Evolutionary conservation across 2,888 invertebrate species (phyloP), one percentile per base, ranked within the genome.

Genomic region (Apodemia zela): DNA sequence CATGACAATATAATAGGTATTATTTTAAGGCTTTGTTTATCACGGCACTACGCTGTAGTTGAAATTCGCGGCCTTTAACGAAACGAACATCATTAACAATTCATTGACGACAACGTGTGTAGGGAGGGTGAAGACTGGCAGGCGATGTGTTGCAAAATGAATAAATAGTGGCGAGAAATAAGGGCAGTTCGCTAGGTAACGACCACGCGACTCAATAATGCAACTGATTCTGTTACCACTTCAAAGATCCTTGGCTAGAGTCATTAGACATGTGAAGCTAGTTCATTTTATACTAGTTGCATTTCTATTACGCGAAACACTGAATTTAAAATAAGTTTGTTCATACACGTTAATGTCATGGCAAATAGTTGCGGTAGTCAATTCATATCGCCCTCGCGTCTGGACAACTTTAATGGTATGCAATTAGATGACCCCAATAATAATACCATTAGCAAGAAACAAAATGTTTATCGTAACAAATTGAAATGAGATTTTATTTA

Each of bases 121-220:
- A 81, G 75, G 81, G 78, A 79, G 84, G 87, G 85, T 83, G 85
- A 83, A 84, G 86, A 82, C 86, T 80, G 86, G 79, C 87, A 81
- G 83, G 82, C 83, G 78, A 85, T 87, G 87, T 88, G 85, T 91
- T 89, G 90, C 90, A 81, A 90, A 91, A 90, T 89, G 88, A 86
- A 90, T 91, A 91, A 89, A 89, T 85, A 84, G 83, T 82, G 86
- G 86, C 86, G 84, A 86, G 89, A 89, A 89, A 88, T 87, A 86
- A 80, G 87, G 90, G 87, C 88, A 89, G 87, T 85, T 85, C 86
- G 85, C 82, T 80, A 80, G 80, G 81, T 85, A 84, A 83, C 84
- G 81, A 79, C 83, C 83, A 73, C 67, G 74, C 76, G 75, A 76
- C 80, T 89, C 75, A 89, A 89, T 89, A 89, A 89, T 89, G 81